Base-by-base conservation (phyloP, 2,888 invertebrate genomes). In the Amphipyra berbera region DNA sequence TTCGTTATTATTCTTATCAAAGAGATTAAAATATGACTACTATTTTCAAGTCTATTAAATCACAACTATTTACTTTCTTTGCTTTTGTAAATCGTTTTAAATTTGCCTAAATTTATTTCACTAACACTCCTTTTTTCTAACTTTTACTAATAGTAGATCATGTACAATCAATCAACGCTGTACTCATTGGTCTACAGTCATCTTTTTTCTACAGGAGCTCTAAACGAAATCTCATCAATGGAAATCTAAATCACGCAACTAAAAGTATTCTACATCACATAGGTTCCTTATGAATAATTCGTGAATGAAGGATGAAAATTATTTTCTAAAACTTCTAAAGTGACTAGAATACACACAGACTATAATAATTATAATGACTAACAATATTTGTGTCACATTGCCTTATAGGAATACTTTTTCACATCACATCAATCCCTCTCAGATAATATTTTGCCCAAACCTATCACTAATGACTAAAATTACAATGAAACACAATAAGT, bases 361-460 rank as follows among this genome's bases (percentile, higher is more conserved):
- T 55, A 55, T 2, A 44, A 35, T n/a, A 44, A 35, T n/a, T 42
- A 52, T 37, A 38, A 13, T 6, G 13, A 13, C 42, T 15, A 14
- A 30, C 12, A 2, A 44, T 13, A 13, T 14, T 33, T 8, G 9
- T 13, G 27, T 12, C 30, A 10, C 8, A 30, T 7, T 50, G n/a
- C 9, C 10, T 30, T 40, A 6, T 5, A 27, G 1, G n/a, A 27
- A 8, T 37, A 9, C 27, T 14, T 6, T 21, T 56, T 48, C 13
- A 5, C n/a, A 7, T 3, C 1, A 13, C 0, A 33, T 7, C 33
- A 9, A 44, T 35, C 12, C 15, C n/a, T 46, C 13, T 66, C 59
- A 61, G 68, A 74, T 56, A 74, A 75, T 69, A 78, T 68, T 78
- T 77, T 69, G 69, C 61, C 65, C 54, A 44, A 21, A 61, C 57